Percentiles rank a stretch among this genome's conserved stretches.
Conservation (phyloP, 2,888 invertebrate species). For the Sceliomorpha sp. region DNA sequence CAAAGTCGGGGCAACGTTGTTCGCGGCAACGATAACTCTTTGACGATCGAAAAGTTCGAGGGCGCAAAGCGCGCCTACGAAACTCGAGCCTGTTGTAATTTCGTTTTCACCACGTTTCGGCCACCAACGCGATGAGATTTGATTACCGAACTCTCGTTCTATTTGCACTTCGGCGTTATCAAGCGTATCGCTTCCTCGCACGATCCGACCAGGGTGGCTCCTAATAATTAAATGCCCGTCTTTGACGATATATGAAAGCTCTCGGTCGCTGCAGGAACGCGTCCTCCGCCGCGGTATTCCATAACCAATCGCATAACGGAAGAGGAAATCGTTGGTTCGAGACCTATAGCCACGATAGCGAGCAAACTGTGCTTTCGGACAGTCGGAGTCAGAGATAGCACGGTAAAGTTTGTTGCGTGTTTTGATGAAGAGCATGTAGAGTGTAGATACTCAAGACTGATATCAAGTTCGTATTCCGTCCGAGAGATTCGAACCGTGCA, state of each 20-base stretch:
- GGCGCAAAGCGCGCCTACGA: too few species aligned
- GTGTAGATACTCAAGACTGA: conserved; percentile 61
- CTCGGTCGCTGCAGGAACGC: background rate
- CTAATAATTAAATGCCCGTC: background rate
- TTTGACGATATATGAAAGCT: background rate
- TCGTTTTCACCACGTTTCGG: too few species aligned
- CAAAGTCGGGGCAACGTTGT: conserved; percentile 1
- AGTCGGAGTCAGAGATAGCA: conserved; percentile 32
- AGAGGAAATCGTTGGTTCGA: conserved; percentile 61
- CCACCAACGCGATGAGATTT: too few species aligned
- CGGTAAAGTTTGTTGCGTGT: conserved; percentile 62
- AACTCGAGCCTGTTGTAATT: too few species aligned
- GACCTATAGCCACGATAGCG: conserved; percentile 40
- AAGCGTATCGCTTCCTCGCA: too few species aligned
- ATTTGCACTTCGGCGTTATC: too few species aligned
- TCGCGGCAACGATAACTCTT: background rate
- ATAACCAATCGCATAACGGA: conserved; percentile 39
- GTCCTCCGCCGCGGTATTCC: conserved; percentile 3
- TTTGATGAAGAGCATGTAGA: conserved; percentile 64
- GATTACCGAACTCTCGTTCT: too few species aligned
- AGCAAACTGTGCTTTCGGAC: conserved; percentile 39
- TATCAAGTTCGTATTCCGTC: conserved; percentile 69
- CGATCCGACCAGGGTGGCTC: too few species aligned
- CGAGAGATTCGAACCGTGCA: conserved; percentile 66
- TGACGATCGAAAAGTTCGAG: background rate